phyloP scores from a whole-genome alignment of 37 sponge, comb jelly and placozoan species.

The Aplysina aerophoba region DNA sequence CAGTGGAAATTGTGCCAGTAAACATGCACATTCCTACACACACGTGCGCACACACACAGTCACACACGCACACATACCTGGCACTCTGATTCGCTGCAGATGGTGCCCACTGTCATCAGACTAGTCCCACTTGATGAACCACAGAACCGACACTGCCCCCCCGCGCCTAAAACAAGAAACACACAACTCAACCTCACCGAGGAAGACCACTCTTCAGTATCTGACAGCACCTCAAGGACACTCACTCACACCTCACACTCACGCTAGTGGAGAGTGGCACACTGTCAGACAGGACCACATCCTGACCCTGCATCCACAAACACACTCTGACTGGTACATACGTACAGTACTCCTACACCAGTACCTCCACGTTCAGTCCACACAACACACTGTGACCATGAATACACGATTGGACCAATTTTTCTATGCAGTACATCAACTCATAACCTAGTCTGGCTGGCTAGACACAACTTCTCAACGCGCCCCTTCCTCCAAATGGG shows the following conservation, averaged over 20 bases:
- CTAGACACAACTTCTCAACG: too few relatives aligned
- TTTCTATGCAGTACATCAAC: too few relatives aligned
- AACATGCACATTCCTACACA: not conserved
- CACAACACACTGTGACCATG: too few relatives aligned
- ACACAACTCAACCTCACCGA: not conserved
- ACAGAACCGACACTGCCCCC: conserved; percentile 92
- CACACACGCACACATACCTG: conserved; percentile 39
- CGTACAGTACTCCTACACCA: not conserved
- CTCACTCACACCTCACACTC: not conserved
- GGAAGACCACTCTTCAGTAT: not conserved
- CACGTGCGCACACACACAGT: not conserved
- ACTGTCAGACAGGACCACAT: too few relatives aligned
- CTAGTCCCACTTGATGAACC: conserved; percentile 77
- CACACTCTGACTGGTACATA: too few relatives aligned
- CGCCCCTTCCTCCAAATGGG: too few relatives aligned
- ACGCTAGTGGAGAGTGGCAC: not conserved
- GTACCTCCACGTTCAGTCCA: too few relatives aligned
- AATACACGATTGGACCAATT: too few relatives aligned
- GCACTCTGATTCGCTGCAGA: conserved; percentile 84
- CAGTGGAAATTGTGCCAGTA: not conserved
- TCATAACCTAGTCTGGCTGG: too few relatives aligned
- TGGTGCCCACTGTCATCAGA: conserved; percentile 81
- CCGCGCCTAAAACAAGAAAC: conserved; percentile 48
- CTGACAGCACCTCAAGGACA: not conserved
- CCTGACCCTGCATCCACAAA: too few relatives aligned